These are phyloP conservation scores for Neogale vison DNA, from an alignment of 2,113 vertebrate species.

Conservation along the genomic window DNA sequence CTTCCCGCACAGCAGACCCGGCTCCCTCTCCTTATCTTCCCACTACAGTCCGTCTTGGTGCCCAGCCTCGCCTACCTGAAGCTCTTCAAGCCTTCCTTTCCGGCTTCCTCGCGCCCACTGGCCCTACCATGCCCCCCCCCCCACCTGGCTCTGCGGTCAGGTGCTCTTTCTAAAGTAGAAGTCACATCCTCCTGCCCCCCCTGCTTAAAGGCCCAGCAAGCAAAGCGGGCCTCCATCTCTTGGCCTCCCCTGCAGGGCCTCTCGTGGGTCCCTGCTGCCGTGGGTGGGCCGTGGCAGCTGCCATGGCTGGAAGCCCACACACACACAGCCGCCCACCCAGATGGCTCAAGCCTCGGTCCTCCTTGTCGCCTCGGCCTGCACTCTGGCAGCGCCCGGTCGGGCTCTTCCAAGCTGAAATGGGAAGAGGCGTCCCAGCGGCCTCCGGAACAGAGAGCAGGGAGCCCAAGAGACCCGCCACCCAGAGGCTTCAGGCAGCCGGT, in stretches of 20 bases:
- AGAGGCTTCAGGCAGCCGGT: not conserved
- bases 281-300: not conserved
- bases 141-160: not conserved
- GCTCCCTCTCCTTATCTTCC: not conserved
- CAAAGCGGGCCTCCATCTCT: not conserved
- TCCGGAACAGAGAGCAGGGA: not conserved
- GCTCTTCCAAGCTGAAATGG: not conserved
- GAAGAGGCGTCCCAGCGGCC: rapidly evolving
- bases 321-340: not conserved
- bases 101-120: too few species aligned
- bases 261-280: not conserved
- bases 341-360: not conserved
- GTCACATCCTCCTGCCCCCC: not conserved
- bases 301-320: not conserved
- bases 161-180: not conserved
- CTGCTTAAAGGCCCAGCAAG: not conserved
- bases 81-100: not conserved
- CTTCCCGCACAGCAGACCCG: not conserved
- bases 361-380: not conserved
- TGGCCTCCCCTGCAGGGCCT: not conserved
- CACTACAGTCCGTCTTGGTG: too few species aligned
- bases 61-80: not conserved
- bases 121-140: rapidly evolving
- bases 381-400: not conserved
- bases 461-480: not conserved